A percentile compares a stretch with the other conserved stretches of the same genome.
Conservation (phyloP, 2,888 invertebrate genomes). For the Tubulanus polymorphus region DNA sequence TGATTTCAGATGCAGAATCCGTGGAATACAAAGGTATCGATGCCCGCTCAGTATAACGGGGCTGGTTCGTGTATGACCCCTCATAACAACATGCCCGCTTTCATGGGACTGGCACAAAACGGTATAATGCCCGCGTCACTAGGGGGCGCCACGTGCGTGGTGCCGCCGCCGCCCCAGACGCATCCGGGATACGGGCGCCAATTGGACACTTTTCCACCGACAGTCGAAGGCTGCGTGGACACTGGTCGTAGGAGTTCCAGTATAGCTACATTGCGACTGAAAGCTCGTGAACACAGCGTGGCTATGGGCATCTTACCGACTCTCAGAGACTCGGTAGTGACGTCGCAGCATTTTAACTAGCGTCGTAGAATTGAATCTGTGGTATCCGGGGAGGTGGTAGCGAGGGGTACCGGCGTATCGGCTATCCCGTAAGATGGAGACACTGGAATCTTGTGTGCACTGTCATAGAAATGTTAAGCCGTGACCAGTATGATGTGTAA, state of each 20-base stretch:
- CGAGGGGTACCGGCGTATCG: too few relatives aligned
- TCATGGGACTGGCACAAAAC: constrained; percentile 39
- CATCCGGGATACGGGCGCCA: constrained; percentile 9
- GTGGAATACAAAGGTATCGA: constrained; percentile 28
- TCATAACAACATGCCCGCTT: constrained; percentile 37
- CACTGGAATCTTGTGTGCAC: too few relatives aligned
- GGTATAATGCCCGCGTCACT: constrained; percentile 19
- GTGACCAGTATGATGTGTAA: too few relatives aligned
- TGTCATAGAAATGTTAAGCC: too few relatives aligned
- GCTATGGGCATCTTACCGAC: constrained; percentile 39
- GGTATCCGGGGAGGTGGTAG: too few relatives aligned
- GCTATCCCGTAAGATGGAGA: too few relatives aligned
- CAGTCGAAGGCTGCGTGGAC: constrained; percentile 22
- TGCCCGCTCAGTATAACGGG: constrained; percentile 24
- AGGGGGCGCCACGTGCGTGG: not conserved
- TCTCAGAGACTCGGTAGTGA: too few relatives aligned
- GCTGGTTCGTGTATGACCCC: constrained; percentile 40
- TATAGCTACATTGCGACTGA: constrained; percentile 44
- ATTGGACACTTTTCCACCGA: not conserved
- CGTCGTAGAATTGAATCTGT: too few relatives aligned
- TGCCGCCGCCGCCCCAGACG: constrained; percentile 13
- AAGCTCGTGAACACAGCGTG: constrained; percentile 47
- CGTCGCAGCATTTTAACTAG: too few relatives aligned
- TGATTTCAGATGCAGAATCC: constrained; percentile 28
- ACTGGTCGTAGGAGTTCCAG: constrained; percentile 43